These are phyloP conservation scores for Hippopotamyrus pictus DNA, from an alignment of 2,797 vertebrate genomes.

Conservation along the genomic window DNA sequence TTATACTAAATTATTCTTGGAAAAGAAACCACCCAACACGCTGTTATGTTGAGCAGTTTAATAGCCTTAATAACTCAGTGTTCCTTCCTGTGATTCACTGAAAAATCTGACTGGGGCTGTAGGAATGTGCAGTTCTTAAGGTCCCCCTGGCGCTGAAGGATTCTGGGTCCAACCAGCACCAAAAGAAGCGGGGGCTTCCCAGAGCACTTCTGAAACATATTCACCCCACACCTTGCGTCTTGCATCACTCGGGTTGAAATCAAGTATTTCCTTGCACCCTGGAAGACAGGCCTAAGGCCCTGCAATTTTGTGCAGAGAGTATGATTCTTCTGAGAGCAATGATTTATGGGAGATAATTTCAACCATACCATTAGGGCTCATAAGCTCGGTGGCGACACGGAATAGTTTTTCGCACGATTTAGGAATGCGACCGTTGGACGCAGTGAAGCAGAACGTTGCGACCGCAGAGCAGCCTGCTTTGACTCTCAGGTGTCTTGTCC, in stretches of 20 bases:
- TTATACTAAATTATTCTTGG: constrained; percentile 1
- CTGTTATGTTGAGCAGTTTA: not conserved
- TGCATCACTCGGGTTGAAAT: constrained; percentile 34
- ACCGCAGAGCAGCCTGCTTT: constrained; percentile 14
- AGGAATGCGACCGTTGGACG: constrained; percentile 34
- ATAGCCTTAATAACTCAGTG: not conserved
- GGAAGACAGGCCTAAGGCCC: constrained; percentile 21
- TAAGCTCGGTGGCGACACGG: constrained; percentile 41
- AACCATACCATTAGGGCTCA: constrained; percentile 43
- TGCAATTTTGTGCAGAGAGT: constrained; percentile 22
- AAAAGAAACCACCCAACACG: not conserved
- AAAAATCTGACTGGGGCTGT: not conserved
- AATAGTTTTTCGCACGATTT: constrained; percentile 32
- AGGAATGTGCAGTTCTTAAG: constrained; percentile 7
- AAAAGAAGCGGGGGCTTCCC: not conserved
- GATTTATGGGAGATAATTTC: constrained; percentile 50
- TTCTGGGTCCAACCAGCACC: not conserved
- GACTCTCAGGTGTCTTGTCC: not conserved
- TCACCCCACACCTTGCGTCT: not conserved
- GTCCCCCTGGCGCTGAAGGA: not conserved
- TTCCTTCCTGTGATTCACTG: not conserved
- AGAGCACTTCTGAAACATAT: not conserved
- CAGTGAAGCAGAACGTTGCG: constrained; percentile 27
- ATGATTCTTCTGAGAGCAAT: constrained; percentile 31
- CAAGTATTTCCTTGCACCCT: constrained; percentile 28